Base-by-base conservation (phyloP, 2,113 vertebrate genomes). In the Camelus bactrianus region DNA sequence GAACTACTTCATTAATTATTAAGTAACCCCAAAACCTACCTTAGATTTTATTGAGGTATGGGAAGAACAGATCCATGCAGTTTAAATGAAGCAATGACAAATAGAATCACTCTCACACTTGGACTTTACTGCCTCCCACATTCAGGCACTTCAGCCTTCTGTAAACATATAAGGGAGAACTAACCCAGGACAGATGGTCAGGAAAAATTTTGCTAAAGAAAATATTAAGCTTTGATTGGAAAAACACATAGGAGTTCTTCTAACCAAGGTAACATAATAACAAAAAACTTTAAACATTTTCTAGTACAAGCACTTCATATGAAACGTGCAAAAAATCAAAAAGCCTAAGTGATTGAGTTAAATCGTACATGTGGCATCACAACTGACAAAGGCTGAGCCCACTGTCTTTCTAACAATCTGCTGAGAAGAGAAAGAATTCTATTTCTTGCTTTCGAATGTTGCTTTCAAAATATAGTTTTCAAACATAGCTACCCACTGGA, bases 261-360 rank as follows among this genome's bases (percentile, higher is more conserved):
- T 93, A 72, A 89, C 13, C 30, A 85, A 56, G 62, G 79, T 28
- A 89, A 56, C n/a, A 92, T 52, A 87, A 95, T 30, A 89, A 56
- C n/a, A 92, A 60, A 87, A 95, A 58, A 12, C 22, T 14, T 42
- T 50, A 35, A 79, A 80, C 5, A 75, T 91, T 86, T 93, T 52
- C 48, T 81, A 58, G 38, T n/a, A 48, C 2, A 72, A 85, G 19
- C 4, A 28, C 38, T 73, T 86, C 7, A 50, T 38, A 72, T 50
- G 26, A 96, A 80, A 77, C 58, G 32, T 58, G 56, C 64, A 86
- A 93, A 80, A 69, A 69, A 65, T 86, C 62, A 84, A 93, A 89
- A 89, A 84, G 24, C 11, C 62, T 56, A 54, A 90, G 24, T 26
- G 19, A 80, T 13, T 80, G 38, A 50, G 32, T 65, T 65, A 26